These are phyloP conservation scores for Lapara coniferarum DNA, from an alignment of 2,888 invertebrate genomes.

Conservation along the genomic window DNA sequence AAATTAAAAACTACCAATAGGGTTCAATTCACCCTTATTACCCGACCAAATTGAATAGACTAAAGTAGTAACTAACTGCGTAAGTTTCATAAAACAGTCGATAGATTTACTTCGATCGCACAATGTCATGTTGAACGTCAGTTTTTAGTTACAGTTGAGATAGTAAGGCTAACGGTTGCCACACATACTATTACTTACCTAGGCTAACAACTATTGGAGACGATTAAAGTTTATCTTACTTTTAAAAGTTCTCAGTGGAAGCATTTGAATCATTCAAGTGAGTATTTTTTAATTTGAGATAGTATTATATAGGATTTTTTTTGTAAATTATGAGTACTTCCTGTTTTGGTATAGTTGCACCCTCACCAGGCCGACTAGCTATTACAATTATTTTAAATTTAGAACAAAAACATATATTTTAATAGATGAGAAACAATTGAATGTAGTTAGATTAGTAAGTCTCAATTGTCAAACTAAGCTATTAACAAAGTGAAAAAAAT, in stretches of 20 bases:
- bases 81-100: not conserved
- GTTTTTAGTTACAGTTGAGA: slow-evolving; percentile 24
- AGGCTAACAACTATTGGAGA: not conserved
- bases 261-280: not conserved
- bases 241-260: not conserved
- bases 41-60: not conserved
- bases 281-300: not conserved
- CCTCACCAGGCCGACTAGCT: too few species aligned
- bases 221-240: not conserved
- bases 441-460: too few species aligned
- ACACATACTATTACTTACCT: not conserved
- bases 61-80: not conserved
- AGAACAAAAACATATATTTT: too few species aligned
- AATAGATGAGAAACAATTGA: too few species aligned
- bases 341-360: not conserved
- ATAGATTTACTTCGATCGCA: not conserved
- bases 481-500: too few species aligned
- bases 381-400: too few species aligned
- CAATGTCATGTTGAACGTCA: slow-evolving; percentile 6
- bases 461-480: too few species aligned
- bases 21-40: not conserved
- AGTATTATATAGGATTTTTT: not conserved
- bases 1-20: not conserved
- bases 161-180: slow-evolving; percentile 22
- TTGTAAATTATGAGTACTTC: not conserved